Base-by-base conservation (phyloP, 2,113 vertebrate species). In the Ploceus nigricollis region DNA sequence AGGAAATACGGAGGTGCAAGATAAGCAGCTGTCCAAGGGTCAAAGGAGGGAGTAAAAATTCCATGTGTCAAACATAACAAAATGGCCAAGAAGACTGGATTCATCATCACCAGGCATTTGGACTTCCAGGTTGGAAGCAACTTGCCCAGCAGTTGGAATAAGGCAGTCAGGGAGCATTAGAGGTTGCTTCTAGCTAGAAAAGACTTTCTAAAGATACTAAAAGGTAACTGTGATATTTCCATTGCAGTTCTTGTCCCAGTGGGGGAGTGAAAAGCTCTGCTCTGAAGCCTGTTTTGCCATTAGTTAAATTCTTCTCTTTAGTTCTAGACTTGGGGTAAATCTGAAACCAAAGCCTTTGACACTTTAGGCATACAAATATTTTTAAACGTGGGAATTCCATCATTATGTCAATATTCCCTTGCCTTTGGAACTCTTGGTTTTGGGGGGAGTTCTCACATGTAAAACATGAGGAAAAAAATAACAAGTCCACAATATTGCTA, bases 361-460 rank as follows among this genome's bases (percentile, higher is more conserved):
- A 15, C 61, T 13, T 54, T 25, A 51, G 28, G 18, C 12, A 39
- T 33, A 65, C 13, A 45, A 25, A 50, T 45, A 2, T 25, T 89
- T 76, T 64, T 58, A 22, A 45, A 58, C 5, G 30, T 72, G 37
- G 54, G 30, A 58, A 71, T 68, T 75, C 27, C 37, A 39, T 45
- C 35, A 23, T 72, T 35, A 42, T 27, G 4, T 56, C 33, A 47
- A 2, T 40, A 53, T 40, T n/a, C 23, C 27, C 4, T 71, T 77
- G 19, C 16, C 14, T 80, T 66, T 86, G 33, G 25, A 45, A 51
- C 30, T 48, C 9, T 30, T 53, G 6, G 24, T 69, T 68, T 60
- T 7, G 3, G 2, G 11, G 13, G 4, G 2, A 6, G 3, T 47
- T 47, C 40, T 47, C n/a, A 25, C 14, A 27, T 3, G 9, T 27